These are phyloP conservation scores for Ischnus inquisitorius DNA, from an alignment of 2,888 invertebrate species.

Conservation along the genomic window DNA sequence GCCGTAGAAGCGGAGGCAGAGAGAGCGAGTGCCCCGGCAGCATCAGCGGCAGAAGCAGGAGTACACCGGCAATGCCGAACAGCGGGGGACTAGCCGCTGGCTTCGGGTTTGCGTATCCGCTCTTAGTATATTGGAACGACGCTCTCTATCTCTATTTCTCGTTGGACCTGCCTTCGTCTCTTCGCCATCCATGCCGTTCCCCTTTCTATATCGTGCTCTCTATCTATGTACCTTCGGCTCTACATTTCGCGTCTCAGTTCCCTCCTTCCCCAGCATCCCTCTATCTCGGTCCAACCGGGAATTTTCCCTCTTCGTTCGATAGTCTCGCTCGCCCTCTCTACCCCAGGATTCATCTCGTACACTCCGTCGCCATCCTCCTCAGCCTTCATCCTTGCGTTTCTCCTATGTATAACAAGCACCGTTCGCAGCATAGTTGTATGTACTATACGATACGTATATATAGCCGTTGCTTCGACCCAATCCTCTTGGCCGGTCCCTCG, in stretches of 20 bases:
- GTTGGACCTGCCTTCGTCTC: constrained; percentile 40
- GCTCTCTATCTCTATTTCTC: constrained; percentile 60
- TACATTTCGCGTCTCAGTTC: constrained; percentile 52
- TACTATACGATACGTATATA: constrained; percentile 36
- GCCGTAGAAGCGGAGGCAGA: constrained; percentile 54
- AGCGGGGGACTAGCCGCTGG: constrained; percentile 75
- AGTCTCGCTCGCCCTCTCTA: constrained; percentile 35
- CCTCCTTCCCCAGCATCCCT: constrained; percentile 40
- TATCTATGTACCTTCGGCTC: constrained; percentile 44
- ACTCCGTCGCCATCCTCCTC: constrained; percentile 52
- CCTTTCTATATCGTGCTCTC: constrained; percentile 38
- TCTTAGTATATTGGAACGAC: constrained; percentile 83
- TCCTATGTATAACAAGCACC: constrained; percentile 36
- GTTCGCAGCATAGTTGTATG: constrained; percentile 44
- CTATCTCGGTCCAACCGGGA: constrained; percentile 46
- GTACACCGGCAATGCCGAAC: constrained; percentile 72
- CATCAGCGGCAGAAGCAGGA: constrained; percentile 17
- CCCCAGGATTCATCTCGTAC: constrained; percentile 53
- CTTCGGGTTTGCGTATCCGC: constrained; percentile 81
- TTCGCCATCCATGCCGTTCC: constrained; percentile 21
- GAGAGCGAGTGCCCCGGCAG: constrained; percentile 34
- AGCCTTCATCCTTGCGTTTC: constrained; percentile 34
- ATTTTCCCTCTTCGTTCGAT: constrained; percentile 55
- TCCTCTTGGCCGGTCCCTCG: constrained; percentile 72
- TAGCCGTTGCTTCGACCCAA: constrained; percentile 69